These are phyloP conservation scores for Drosophila ogumai DNA, from an alignment of 1,140 invertebrate genomes.

Conservation along the genomic window DNA sequence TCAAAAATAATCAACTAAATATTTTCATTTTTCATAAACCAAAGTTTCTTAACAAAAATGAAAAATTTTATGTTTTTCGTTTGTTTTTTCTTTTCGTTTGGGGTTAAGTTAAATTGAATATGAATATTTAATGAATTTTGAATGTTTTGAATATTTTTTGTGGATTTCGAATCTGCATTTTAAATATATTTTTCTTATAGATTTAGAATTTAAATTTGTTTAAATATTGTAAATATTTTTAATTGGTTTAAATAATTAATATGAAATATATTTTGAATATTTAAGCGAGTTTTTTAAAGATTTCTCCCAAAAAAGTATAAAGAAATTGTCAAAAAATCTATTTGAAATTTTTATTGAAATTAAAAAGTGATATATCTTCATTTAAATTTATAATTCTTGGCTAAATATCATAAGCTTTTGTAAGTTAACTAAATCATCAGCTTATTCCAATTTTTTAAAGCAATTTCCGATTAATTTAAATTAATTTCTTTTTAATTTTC, in stretches of 20 bases:
- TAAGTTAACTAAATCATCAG: neutral
- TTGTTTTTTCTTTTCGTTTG: neutral
- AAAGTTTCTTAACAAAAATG: conserved; percentile 15
- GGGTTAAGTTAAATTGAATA: neutral
- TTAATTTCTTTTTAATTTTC: neutral
- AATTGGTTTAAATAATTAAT: too few species aligned
- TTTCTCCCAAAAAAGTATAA: too few species aligned
- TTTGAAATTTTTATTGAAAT: too few species aligned
- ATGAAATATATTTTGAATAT: too few species aligned
- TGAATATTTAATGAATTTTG: neutral
- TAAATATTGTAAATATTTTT: too few species aligned
- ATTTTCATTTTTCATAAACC: conserved; percentile 21
- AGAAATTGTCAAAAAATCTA: too few species aligned
- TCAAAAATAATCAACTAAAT: neutral
- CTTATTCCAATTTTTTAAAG: neutral
- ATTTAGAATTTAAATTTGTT: neutral
- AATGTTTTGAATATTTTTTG: neutral
- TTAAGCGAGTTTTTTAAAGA: too few species aligned
- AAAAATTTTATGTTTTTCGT: conserved; percentile 11
- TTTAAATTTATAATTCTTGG: too few species aligned
- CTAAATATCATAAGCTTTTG: too few species aligned
- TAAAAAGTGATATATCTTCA: too few species aligned
- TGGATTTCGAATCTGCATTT: too few species aligned
- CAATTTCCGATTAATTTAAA: neutral
- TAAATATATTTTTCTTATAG: neutral